Evolutionary conservation across 2,113 vertebrate genomes (phyloP), one percentile per base, ranked within the genome.

Genomic region (Megaceryle maxima): DNA sequence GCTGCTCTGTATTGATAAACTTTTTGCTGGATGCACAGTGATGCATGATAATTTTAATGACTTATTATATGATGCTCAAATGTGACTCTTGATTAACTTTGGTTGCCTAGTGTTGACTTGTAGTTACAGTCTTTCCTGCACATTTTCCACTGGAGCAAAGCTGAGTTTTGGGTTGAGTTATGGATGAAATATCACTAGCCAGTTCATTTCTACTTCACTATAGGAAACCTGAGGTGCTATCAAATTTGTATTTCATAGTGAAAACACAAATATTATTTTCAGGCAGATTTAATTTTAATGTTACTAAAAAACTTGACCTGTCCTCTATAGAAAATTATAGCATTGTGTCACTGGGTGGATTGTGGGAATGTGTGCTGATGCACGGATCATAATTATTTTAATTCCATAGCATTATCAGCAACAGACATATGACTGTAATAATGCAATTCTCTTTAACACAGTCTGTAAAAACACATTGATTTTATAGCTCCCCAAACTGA

Each of bases 401-500:
- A 98, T 98, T 99, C 98, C 97, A 97, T 98, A 98, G 98, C 95
- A 96, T 98, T 98, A 99, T 99, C 98, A 98, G 98, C 96, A 97
- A 97, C 98, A 98, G 99, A 98, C 97, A 98, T 98, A 98, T 97
- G 97, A 98, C 98, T 99, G 98, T 98, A 99, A 98, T 98, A 98
- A 98, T 88, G 96, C 98, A 97, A 96, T 98, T 98, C 98, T 98
- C 98, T 98, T 99, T 99, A 99, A 98, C 97, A 81, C 98, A 97
- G 98, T 98, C 98, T 98, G 98, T 98, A 98, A 98, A 99, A 99
- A 99, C 98, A 98, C 98, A 99, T 99, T 98, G 99, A 99, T 99
- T 99, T 99, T 99, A 99, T 98, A 98, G 98, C 98, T 99, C 98
- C 98, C 98, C 98, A 96, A 99, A 99, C 98, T 98, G 98, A 99